phyloP scores from a whole-genome alignment of 2,888 invertebrate species.

The Plebejus melissa region DNA sequence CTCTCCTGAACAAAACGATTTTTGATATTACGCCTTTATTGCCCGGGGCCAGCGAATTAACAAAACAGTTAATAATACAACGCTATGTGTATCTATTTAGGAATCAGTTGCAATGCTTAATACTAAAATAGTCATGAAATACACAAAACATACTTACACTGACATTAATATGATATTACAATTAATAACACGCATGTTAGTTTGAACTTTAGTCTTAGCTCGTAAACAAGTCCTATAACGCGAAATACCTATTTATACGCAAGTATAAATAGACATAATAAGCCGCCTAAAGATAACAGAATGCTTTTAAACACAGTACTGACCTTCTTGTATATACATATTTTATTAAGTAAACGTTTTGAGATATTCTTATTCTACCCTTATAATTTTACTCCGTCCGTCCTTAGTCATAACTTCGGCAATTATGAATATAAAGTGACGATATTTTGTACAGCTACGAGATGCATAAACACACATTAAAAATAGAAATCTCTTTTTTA shows the following conservation, averaged over 20 bases:
- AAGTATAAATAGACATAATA: constrained; percentile 10
- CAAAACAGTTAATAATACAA: background rate
- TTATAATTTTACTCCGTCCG: too few relatives aligned
- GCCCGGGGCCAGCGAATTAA: background rate
- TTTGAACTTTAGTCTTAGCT: background rate
- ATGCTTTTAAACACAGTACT: background rate
- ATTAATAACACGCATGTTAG: background rate
- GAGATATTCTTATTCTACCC: background rate
- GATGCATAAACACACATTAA: too few relatives aligned
- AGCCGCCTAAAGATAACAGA: constrained; percentile 2
- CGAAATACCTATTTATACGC: background rate
- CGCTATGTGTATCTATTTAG: background rate
- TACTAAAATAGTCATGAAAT: background rate
- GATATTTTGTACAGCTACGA: too few relatives aligned
- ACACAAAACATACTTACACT: background rate
- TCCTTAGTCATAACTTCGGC: too few relatives aligned
- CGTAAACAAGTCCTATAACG: background rate
- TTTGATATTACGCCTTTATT: too few relatives aligned
- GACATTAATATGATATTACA: background rate
- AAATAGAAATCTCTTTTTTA: background rate
- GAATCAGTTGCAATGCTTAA: background rate
- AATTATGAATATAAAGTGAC: too few relatives aligned
- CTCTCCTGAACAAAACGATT: too few relatives aligned
- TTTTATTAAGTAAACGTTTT: background rate
- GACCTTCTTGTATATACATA: background rate